Base-by-base conservation (phyloP, 2,888 invertebrate genomes). In the Kryphioiulus occultus region DNA sequence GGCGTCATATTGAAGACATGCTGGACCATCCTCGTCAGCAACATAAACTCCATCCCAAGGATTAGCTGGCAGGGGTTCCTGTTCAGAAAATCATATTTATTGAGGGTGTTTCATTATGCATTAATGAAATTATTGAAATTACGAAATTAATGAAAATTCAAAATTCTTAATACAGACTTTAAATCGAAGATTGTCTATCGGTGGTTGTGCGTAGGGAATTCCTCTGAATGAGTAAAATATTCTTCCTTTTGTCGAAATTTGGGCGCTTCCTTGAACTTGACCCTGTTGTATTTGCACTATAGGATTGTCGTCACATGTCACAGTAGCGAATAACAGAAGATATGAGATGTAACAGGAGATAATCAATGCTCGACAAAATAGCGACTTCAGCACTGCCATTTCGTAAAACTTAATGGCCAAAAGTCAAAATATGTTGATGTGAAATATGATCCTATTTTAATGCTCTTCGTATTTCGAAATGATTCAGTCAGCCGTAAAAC, bases 141-240 rank as follows among this genome's bases (percentile, higher is more conserved):
- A 53, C 0, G 0, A 1, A 5, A 68, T 1, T 0, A 59, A 17
- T 84, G 26, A 4, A 7, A 1, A 85, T n/a, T 59, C 19, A 17
- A 1, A 82, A 0, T 35, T 3, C 1, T 12, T 12, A 9, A 26
- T 68, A 68, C 68, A 26, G 2, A 87, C 87, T 44, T 87, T 42
- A 53, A 87, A 87, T 53, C 87, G 39, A n/a, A 87, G 85, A 7
- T 44, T 35, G 68, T 22, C 87, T 44, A 47, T 35, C 19, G 87
- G 87, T 32, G 87, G 84, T 19, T 87, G 26, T 47, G 84, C 87
- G 53, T 85, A 87, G 19, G 87, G 87, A 30, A 87, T 85, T 19
- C 84, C 87, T 26, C 53, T 35, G 30, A 87, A 87, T 7, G 87
- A 83, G 32, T 87, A 87, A 84, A 84, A 84, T 12, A 0, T 83